Base-by-base conservation (phyloP, 2,888 invertebrate species). In the Phortica magna region DNA sequence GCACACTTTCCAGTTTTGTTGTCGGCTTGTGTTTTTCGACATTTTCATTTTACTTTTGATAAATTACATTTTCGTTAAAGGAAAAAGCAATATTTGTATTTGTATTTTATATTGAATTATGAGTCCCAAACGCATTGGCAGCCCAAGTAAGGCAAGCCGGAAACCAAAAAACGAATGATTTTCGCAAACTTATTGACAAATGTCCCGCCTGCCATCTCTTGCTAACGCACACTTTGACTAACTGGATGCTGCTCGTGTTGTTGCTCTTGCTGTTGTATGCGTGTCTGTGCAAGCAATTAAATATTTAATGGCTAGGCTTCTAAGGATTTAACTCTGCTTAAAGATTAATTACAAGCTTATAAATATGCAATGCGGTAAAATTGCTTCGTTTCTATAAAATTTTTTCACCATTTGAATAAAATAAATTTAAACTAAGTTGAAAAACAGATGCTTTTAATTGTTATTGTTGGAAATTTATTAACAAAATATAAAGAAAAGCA, bases 301-400 rank as follows among this genome's bases (percentile, higher is more conserved):
- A 65, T 39, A 65, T 39, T 65, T 65, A 65, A 65, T 14, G 10
- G 41, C 65, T 65, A 12, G 65, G 31, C 39, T 65, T 3, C 39
- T 41, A 39, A 65, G 39, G 39, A 65, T 65, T 39, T 65, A n/a
- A 12, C 14, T 67, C 10, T 67, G 42, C 67, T 64, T 31, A 73
- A 6, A 22, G 73, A 73, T 73, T 59, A 61, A 73, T 73, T 73
- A 59, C 41, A 12, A 14, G 17, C 57, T 41, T 6, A 71, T 57
- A 31, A 71, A 64, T 64, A 64, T 59, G n/a, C 17, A 68, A 68
- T 68, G 43, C 17, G 42, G 7, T 7, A 48, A 7, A 22, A n/a
- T 43, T 65, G 22, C 39, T 65, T n/a, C 14, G 31, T 65, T 39
- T 31, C 41, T 14, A 7, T 17, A 14, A 6, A 19, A 12, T 10